phyloP scores from a whole-genome alignment of 2,113 vertebrate genomes.

The Tympanuchus pallidicinctus region DNA sequence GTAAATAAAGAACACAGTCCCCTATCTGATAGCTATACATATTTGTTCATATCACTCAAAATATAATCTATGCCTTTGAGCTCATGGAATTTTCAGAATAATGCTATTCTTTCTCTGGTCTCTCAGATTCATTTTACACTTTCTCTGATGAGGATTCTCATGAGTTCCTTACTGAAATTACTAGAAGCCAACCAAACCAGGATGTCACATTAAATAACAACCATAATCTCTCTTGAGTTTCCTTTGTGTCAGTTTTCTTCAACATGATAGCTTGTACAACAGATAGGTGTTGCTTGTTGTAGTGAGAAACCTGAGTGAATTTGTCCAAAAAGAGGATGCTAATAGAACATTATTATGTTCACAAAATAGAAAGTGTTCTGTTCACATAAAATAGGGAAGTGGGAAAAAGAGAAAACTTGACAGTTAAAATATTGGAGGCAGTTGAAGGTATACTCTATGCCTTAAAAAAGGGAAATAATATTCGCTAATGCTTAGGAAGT shows the following conservation, averaged over 20 bases:
- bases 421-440: not conserved
- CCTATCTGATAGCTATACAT: not conserved
- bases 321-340: not conserved
- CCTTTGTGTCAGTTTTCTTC: not conserved
- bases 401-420: not conserved
- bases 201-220: not conserved
- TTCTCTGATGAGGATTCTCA: not conserved
- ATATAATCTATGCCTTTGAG: not conserved
- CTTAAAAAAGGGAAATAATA: not conserved
- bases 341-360: not conserved
- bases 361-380: not conserved
- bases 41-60: not conserved
- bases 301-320: not conserved
- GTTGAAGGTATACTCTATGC: not conserved
- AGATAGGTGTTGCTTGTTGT: not conserved
- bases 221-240: not conserved
- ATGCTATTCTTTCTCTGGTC: not conserved
- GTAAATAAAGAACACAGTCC: not conserved
- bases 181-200: not conserved
- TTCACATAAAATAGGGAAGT: not conserved
- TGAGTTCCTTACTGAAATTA: not conserved
- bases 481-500: not conserved
- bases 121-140: not conserved
- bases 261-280: not conserved
- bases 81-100: not conserved